Conservation (phyloP, 2,888 invertebrate species). For the Halictus ligatus region DNA sequence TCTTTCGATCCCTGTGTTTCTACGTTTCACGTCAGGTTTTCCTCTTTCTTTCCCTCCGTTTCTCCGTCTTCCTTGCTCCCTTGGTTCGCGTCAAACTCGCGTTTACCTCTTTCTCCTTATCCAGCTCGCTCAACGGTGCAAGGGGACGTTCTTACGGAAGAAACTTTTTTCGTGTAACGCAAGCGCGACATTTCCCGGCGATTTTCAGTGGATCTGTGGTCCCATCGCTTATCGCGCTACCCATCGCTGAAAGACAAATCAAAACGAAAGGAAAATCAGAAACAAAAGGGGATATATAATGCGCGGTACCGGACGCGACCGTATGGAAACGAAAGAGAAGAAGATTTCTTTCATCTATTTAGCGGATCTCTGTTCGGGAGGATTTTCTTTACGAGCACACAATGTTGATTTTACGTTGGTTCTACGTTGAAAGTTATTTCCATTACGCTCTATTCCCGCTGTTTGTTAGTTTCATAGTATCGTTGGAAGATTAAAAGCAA, state of each 20-base stretch:
- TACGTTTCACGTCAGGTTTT: constrained; percentile 3
- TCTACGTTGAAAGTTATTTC: not conserved
- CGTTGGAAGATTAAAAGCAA: not conserved
- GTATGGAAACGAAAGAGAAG: not conserved
- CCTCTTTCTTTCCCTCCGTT: no score
- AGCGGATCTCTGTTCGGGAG: not conserved
- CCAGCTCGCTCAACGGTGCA: constrained; percentile 5
- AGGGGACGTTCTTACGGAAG: constrained; percentile 38
- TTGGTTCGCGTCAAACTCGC: not conserved
- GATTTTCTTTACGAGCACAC: no score
- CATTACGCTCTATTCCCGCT: not conserved
- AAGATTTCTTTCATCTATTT: not conserved
- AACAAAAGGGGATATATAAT: constrained; percentile 55
- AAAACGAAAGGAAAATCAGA: constrained; percentile 75
- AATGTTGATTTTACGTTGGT: not conserved
- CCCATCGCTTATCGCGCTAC: constrained; percentile 71
- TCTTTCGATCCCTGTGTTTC: not conserved
- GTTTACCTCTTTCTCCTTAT: constrained; percentile 6
- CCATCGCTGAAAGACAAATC: constrained; percentile 80
- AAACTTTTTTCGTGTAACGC: constrained; percentile 71
- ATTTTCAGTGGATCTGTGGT: constrained; percentile 69
- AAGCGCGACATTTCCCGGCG: constrained; percentile 60
- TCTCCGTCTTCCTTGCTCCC: not conserved
- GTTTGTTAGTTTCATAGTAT: not conserved
- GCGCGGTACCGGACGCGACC: not conserved